Evolutionary conservation across 1,140 invertebrate species (phyloP).

Genomic region (Drosophila oshimai): DNA sequence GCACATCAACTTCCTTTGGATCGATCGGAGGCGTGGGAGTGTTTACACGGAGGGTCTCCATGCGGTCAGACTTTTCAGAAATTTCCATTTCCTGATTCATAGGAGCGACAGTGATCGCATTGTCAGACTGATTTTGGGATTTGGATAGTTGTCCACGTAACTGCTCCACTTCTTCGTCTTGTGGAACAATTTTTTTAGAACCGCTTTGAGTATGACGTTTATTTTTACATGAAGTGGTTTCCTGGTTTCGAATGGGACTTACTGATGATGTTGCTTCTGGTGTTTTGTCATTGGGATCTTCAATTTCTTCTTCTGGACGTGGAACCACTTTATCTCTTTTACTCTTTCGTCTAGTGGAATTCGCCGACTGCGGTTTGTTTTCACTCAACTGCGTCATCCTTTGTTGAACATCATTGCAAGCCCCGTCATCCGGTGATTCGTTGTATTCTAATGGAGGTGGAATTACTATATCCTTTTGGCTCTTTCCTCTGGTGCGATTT

Average conservation of each 20-base stretch:
- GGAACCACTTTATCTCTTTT: background rate
- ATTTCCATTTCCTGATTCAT: background rate
- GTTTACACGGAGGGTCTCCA: conserved; percentile 26
- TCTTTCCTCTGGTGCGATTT: background rate
- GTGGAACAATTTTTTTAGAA: too few relatives aligned
- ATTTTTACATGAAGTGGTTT: background rate
- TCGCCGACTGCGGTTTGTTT: too few relatives aligned
- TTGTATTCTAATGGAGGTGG: background rate
- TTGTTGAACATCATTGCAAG: background rate
- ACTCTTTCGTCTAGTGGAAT: too few relatives aligned
- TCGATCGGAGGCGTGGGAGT: background rate
- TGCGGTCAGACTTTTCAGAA: background rate
- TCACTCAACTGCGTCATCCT: too few relatives aligned
- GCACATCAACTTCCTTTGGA: background rate
- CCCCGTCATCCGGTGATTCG: background rate
- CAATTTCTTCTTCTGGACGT: background rate
- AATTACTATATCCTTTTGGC: too few relatives aligned
- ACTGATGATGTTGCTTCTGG: background rate
- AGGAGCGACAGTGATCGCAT: background rate
- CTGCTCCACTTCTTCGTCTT: background rate
- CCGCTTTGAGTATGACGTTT: background rate
- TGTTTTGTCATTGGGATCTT: background rate
- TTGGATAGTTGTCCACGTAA: too few relatives aligned
- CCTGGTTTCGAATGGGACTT: too few relatives aligned
- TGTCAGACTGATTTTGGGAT: too few relatives aligned